These are phyloP conservation scores for Chrysemys picta DNA, from an alignment of 2,113 vertebrate species.

Conservation along the genomic window DNA sequence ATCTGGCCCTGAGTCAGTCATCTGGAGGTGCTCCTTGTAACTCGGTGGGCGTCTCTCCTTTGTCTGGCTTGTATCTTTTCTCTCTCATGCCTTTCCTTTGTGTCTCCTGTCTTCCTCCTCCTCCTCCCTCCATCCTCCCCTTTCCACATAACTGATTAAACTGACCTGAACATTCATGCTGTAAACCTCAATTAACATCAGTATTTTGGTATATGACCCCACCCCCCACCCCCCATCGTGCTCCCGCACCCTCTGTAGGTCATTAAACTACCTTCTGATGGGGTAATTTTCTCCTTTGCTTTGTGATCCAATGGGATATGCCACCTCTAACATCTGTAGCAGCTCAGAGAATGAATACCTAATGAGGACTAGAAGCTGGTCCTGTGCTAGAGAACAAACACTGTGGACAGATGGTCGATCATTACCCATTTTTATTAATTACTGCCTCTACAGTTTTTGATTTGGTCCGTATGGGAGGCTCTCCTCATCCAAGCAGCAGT, in stretches of 20 bases:
- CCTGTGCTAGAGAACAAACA: background rate
- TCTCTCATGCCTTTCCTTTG: fast-evolving
- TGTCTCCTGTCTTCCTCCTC: background rate
- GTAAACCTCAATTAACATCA: background rate
- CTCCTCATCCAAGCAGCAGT: background rate
- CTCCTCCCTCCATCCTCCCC: background rate
- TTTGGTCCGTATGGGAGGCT: constrained; percentile 19
- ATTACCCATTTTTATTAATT: constrained; percentile 67
- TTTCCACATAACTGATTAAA: background rate
- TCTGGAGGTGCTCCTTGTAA: background rate
- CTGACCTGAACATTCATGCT: background rate
- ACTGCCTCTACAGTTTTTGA: background rate
- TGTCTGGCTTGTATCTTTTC: background rate
- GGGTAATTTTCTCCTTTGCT: constrained; percentile 10
- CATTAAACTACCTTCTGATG: background rate
- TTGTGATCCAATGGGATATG: background rate
- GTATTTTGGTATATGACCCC: background rate
- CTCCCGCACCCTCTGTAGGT: background rate
- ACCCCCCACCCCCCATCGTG: no score
- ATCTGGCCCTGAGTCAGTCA: background rate
- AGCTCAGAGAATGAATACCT: constrained; percentile 37
- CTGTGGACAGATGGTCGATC: constrained; percentile 58
- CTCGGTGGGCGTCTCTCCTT: background rate
- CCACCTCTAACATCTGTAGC: constrained; percentile 22
- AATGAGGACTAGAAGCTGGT: constrained; percentile 31